These are phyloP conservation scores for Platyrinchus mystaceus DNA, from an alignment of 2,797 vertebrate species.

Conservation along the genomic window DNA sequence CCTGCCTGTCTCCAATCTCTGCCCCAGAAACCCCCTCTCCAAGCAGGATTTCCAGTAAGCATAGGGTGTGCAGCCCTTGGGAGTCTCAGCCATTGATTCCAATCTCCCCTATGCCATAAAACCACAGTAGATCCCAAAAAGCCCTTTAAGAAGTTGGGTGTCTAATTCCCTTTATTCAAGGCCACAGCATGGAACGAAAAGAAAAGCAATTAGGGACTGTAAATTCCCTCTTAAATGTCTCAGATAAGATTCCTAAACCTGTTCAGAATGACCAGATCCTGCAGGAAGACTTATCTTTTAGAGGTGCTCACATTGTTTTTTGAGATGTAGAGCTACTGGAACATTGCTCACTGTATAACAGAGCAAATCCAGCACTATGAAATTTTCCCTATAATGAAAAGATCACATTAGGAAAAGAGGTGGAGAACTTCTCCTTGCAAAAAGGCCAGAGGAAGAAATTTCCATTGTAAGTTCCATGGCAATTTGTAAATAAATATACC, in stretches of 20 bases:
- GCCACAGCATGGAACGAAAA: background rate
- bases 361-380: background rate
- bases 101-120: background rate
- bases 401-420: background rate
- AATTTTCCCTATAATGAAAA: background rate
- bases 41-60: background rate
- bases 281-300: background rate
- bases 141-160: background rate
- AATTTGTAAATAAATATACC: constrained; percentile 74
- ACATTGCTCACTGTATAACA: background rate
- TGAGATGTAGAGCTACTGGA: background rate
- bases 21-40: background rate
- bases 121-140: background rate
- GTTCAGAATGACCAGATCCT: background rate
- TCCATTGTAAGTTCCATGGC: constrained; percentile 37
- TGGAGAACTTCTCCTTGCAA: background rate
- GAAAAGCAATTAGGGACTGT: background rate
- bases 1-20: background rate
- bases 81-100: background rate
- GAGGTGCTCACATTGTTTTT: background rate
- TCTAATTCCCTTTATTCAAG: background rate
- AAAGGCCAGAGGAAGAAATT: constrained; percentile 32
- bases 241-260: background rate
- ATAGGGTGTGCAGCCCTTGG: background rate
- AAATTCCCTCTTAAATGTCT: background rate